phyloP scores from a whole-genome alignment of 2,888 invertebrate species.

The Eudemis profundana region DNA sequence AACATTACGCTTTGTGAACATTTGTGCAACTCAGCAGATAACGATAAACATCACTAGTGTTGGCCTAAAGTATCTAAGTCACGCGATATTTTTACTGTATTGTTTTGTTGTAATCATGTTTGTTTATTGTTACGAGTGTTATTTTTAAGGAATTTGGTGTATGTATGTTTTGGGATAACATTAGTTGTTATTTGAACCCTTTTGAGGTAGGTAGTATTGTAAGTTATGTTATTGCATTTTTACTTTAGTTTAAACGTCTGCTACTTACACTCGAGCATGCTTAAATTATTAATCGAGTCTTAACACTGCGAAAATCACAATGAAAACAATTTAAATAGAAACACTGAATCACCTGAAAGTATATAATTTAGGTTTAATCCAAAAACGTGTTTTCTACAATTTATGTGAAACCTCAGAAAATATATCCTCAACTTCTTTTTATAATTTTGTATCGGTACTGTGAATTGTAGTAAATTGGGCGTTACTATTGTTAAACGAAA shows the following conservation, averaged over 20 bases:
- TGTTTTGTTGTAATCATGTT: slow-evolving; percentile 43
- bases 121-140: slow-evolving; percentile 57
- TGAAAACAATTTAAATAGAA: no score
- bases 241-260: slow-evolving; percentile 36
- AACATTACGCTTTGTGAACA: no score
- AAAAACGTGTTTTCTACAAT: no score
- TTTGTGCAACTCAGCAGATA: no score
- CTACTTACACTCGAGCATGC: slow-evolving; percentile 52
- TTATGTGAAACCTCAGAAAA: no score
- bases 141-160: slow-evolving; percentile 49
- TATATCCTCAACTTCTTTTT: no score
- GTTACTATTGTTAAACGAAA: slow-evolving; percentile 15
- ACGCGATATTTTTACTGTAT: slow-evolving; percentile 44
- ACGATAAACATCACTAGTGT: slow-evolving; percentile 37
- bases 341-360: no score
- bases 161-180: slow-evolving; percentile 43
- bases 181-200: slow-evolving; percentile 29
- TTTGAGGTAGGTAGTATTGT: slow-evolving; percentile 28
- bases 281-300: slow-evolving; percentile 46
- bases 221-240: slow-evolving; percentile 38
- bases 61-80: slow-evolving; percentile 38
- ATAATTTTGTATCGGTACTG: no score
- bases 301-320: slow-evolving; percentile 5
- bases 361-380: slow-evolving; percentile 10
- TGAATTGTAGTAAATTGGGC: background rate